Evolutionary conservation across 2,113 vertebrate species (phyloP).

Genomic region (Tachuris rubrigastra): DNA sequence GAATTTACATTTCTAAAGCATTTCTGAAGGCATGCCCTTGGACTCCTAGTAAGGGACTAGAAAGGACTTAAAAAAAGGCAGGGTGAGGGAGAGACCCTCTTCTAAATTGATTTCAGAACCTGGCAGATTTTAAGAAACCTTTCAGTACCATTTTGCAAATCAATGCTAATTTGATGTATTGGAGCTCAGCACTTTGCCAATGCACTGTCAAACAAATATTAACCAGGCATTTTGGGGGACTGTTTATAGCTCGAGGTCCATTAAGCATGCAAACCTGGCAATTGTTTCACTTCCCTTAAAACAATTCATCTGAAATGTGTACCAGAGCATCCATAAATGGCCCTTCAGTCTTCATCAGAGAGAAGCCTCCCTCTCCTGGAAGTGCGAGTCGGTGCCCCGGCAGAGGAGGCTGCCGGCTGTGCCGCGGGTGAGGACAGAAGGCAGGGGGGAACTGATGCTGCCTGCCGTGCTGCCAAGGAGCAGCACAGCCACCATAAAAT

Average conservation of each 20-base stretch:
- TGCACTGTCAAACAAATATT: slow-evolving; percentile 66
- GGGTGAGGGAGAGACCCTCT: background rate
- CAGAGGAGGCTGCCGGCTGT: background rate
- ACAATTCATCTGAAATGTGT: slow-evolving; percentile 31
- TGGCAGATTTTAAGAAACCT: slow-evolving; percentile 67
- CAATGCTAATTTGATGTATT: slow-evolving; percentile 69
- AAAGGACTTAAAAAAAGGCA: background rate
- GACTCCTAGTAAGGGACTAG: slow-evolving; percentile 31
- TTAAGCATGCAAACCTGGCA: slow-evolving; percentile 69
- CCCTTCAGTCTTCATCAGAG: background rate
- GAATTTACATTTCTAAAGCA: background rate
- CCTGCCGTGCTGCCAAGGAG: background rate
- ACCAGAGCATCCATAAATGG: background rate
- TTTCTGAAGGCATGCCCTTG: slow-evolving; percentile 40
- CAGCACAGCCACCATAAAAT: background rate
- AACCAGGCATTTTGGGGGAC: slow-evolving; percentile 46
- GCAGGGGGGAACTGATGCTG: background rate
- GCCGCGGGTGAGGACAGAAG: background rate
- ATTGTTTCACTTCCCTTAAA: slow-evolving; percentile 40
- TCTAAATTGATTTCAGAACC: slow-evolving; percentile 58
- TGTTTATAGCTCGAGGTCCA: slow-evolving; percentile 61
- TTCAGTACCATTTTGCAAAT: slow-evolving; percentile 65
- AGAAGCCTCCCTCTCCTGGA: background rate
- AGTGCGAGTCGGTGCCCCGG: background rate
- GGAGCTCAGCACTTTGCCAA: slow-evolving; percentile 24